Evolutionary conservation across 2,888 invertebrate species (phyloP), one percentile per base, ranked within the genome.

Genomic region (Tetramorium bicarinatum): DNA sequence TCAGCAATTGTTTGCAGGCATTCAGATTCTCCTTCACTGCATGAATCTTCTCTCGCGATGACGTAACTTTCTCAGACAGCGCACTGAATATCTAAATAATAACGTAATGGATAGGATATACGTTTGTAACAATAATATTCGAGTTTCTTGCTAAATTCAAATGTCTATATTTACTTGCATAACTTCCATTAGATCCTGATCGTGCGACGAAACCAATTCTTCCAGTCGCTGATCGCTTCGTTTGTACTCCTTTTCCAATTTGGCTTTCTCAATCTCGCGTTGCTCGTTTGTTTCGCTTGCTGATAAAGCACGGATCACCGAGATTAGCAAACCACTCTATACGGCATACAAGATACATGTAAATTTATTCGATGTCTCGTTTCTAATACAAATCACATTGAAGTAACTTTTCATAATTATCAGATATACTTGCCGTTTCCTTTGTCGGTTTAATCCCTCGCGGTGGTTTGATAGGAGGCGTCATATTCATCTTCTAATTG

Each of bases 271-370:
- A 92, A 98, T 97, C 93, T 99, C 98, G 74, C 98, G 95, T 93
- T 99, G 98, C 93, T 99, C 99, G 94, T 98, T 98, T 6, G 98
- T 98, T 95, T 98, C 98, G 95, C 98, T 98, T 11, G 99, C 98
- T 41, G 99, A 99, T 84, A 99, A 95, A 0, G 99, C 98, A 88
- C 99, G 97, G 89, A 99, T 99, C 67, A 99, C 99, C 83, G 98
- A 98, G 97, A 99, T 99, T 90, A 99, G 95, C 82, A 98, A 96
- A 82, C 98, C 98, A 94, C 97, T 97, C 98, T 98, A 95, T 34
- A 89, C 85, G 87, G 89, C 80, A 86, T 54, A n/a, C 44, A 18
- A 52, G 13, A 69, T n/a, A 76, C 64, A n/a, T 47, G 64, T 62
- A 15, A 62, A 64, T 38, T 18, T 25, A 13, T 25, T 38, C 18